phyloP scores from a whole-genome alignment of 35 echinoderm and acorn worm genomes.

The Acanthaster planci region DNA sequence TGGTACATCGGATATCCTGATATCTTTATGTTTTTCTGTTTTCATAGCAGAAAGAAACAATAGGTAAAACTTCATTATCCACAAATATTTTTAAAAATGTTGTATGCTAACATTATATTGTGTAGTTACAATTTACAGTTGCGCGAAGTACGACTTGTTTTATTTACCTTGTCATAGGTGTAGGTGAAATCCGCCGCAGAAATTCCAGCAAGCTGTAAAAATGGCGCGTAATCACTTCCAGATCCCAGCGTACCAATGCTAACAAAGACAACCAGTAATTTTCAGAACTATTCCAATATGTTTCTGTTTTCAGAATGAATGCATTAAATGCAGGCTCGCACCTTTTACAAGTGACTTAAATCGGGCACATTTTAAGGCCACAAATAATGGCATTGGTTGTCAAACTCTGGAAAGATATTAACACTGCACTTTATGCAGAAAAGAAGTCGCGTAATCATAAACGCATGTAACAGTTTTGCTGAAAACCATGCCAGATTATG shows the following conservation, averaged over 20 bases:
- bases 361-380: too few species aligned
- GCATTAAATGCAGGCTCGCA: too few species aligned
- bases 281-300: too few species aligned
- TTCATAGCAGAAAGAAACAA: too few species aligned
- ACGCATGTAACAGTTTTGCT: too few species aligned
- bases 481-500: too few species aligned
- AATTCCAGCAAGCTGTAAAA: constrained; percentile 77
- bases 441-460: too few species aligned
- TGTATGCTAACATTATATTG: not conserved
- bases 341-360: too few species aligned
- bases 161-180: constrained; percentile 70
- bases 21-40: constrained; percentile 47
- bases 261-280: not conserved
- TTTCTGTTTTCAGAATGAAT: too few species aligned
- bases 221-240: constrained; percentile 92
- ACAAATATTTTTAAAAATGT: not conserved
- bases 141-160: not conserved
- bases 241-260: constrained; percentile 94
- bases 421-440: too few species aligned
- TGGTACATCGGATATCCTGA: constrained; percentile 85
- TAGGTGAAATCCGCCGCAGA: constrained; percentile 78
- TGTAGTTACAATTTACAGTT: not conserved
- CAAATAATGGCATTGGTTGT: too few species aligned
- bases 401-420: too few species aligned
- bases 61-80: not conserved